Percentiles rank a stretch among this genome's conserved stretches.
Evolutionary conservation across 2,113 vertebrate species (phyloP).

Genomic region (Haemorhous mexicanus): DNA sequence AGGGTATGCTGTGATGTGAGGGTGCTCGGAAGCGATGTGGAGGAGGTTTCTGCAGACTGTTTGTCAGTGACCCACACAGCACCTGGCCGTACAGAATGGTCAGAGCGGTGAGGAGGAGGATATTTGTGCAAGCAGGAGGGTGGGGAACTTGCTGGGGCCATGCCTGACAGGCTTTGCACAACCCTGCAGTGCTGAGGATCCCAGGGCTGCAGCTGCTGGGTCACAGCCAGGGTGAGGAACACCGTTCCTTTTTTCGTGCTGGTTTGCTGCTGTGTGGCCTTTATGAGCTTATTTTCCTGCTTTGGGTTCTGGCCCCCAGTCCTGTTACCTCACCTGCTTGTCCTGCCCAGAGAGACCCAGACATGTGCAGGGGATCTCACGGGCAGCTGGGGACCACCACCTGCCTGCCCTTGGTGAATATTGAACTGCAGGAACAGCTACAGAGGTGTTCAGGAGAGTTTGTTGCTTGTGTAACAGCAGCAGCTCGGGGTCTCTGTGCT

Average conservation of each 20-base stretch:
- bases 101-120: background rate
- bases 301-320: background rate
- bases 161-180: rapidly evolving
- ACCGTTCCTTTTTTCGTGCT: rapidly evolving
- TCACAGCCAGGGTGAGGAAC: background rate
- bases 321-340: background rate
- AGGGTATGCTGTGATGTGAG: background rate
- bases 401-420: background rate
- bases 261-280: background rate
- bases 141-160: rapidly evolving
- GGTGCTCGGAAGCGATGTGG: background rate
- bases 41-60: background rate
- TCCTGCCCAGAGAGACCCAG: background rate
- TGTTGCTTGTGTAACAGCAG: background rate
- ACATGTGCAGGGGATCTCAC: rapidly evolving
- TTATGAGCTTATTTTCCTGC: background rate
- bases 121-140: background rate
- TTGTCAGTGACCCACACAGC: background rate
- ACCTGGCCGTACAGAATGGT: rapidly evolving
- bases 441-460: background rate
- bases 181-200: background rate
- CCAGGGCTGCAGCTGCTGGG: background rate
- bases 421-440: background rate
- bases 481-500: background rate
- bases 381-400: background rate